These are phyloP conservation scores for Alloplasta piceator DNA, from an alignment of 2,888 invertebrate species.

Conservation along the genomic window DNA sequence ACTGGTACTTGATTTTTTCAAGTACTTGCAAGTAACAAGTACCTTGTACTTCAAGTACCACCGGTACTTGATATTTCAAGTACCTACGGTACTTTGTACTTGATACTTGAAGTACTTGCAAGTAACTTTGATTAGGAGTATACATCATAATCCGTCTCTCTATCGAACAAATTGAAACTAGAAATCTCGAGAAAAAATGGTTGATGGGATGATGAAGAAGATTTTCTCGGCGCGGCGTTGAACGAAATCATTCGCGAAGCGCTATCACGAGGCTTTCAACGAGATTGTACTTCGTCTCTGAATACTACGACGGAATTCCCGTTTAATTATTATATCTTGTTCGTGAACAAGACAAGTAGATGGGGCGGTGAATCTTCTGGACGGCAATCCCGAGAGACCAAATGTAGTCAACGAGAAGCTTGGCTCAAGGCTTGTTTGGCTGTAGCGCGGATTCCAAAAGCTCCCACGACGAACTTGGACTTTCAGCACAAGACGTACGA, in stretches of 20 bases:
- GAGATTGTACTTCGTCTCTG: constrained; percentile 25
- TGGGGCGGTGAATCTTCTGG: constrained; percentile 34
- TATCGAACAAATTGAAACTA: not conserved
- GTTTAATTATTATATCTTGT: constrained; percentile 58
- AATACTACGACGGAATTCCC: constrained; percentile 23
- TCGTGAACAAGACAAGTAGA: constrained; percentile 45
- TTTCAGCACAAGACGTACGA: constrained; percentile 6
- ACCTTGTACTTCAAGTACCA: too few relatives aligned
- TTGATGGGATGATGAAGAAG: constrained; percentile 6
- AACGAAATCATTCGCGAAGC: constrained; percentile 7
- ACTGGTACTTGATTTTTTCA: too few relatives aligned
- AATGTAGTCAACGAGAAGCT: constrained; percentile 16
- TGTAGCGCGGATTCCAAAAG: constrained; percentile 9
- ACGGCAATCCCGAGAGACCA: constrained; percentile 33
- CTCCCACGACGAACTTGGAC: constrained; percentile 41
- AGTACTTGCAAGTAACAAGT: too few relatives aligned
- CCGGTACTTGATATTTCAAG: too few relatives aligned
- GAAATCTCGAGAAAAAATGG: not conserved
- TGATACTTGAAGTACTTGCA: too few relatives aligned
- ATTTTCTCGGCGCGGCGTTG: constrained; percentile 1
- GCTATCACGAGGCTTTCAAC: constrained; percentile 29
- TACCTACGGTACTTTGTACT: too few relatives aligned
- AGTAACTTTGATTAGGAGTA: too few relatives aligned
- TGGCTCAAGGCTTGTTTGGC: constrained; percentile 43
- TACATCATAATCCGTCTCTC: not conserved